Conservation (phyloP, 2,113 vertebrate genomes). For the Ancistrus triradiatus region DNA sequence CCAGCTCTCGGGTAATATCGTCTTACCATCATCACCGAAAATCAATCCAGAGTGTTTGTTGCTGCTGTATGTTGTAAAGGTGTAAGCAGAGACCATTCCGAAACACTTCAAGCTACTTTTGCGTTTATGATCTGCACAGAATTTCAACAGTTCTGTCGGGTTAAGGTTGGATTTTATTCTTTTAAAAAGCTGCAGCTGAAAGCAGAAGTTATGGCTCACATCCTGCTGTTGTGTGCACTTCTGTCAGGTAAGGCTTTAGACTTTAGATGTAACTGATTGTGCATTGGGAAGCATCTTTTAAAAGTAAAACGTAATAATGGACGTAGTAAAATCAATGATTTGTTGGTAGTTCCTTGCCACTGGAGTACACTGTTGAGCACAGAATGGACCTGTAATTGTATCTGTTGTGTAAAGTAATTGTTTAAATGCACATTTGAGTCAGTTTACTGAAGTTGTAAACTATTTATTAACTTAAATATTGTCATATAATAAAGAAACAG, state of each 20-base stretch:
- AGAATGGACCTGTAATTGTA: too few relatives aligned
- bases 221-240: conserved; percentile 54
- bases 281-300: too few relatives aligned
- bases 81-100: conserved; percentile 7
- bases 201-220: conserved; percentile 47
- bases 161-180: neutral
- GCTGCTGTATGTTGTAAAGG: conserved; percentile 22
- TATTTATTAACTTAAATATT: too few relatives aligned
- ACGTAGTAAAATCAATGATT: too few relatives aligned
- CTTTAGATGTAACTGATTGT: neutral
- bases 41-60: conserved; percentile 56
- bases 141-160: neutral
- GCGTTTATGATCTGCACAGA: neutral
- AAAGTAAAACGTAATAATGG: too few relatives aligned
- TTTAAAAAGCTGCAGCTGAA: neutral
- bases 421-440: too few relatives aligned
- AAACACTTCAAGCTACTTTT: conserved; percentile 9
- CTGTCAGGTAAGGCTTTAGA: conserved; percentile 62
- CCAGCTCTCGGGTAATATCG: conserved; percentile 60
- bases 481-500: too few relatives aligned
- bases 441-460: too few relatives aligned
- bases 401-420: too few relatives aligned
- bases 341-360: too few relatives aligned
- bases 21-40: conserved; percentile 68
- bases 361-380: too few relatives aligned